A percentile compares a stretch with the other conserved stretches of the same genome.
Conservation (phyloP, 2,888 invertebrate species). For the Orthosia gracilis region DNA sequence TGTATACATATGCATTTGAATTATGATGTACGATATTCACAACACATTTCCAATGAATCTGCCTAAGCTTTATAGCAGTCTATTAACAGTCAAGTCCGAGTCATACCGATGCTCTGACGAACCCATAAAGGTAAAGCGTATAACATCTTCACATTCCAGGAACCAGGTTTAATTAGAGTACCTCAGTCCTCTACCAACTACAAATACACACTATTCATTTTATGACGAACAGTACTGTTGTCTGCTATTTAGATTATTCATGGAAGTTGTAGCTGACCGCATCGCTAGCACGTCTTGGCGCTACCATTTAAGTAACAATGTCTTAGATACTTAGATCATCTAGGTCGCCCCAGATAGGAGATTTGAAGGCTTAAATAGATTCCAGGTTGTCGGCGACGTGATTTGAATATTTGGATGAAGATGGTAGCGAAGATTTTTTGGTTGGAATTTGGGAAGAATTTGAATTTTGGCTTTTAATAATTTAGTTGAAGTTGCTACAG, state of each 20-base stretch:
- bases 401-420: constrained; percentile 39
- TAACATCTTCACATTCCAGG: constrained; percentile 7
- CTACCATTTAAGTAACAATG: constrained; percentile 56
- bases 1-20: too few relatives aligned
- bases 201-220: constrained; percentile 36
- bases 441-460: constrained; percentile 4
- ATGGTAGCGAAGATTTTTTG: background rate
- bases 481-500: background rate
- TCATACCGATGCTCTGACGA: background rate
- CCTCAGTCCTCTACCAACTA: background rate
- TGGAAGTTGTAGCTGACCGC: constrained; percentile 48
- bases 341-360: constrained; percentile 38
- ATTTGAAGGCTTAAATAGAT: constrained; percentile 42
- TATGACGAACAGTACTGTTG: constrained; percentile 41
- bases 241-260: constrained; percentile 54
- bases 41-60: background rate
- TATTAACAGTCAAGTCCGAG: constrained; percentile 3
- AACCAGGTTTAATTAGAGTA: constrained; percentile 31
- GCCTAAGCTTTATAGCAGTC: background rate
- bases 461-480: background rate
- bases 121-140: background rate
- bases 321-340: constrained; percentile 58
- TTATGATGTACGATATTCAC: background rate
- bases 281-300: constrained; percentile 38
- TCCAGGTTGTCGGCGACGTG: constrained; percentile 18